Conservation (phyloP, 2,888 invertebrate genomes). For the Thereva unica region DNA sequence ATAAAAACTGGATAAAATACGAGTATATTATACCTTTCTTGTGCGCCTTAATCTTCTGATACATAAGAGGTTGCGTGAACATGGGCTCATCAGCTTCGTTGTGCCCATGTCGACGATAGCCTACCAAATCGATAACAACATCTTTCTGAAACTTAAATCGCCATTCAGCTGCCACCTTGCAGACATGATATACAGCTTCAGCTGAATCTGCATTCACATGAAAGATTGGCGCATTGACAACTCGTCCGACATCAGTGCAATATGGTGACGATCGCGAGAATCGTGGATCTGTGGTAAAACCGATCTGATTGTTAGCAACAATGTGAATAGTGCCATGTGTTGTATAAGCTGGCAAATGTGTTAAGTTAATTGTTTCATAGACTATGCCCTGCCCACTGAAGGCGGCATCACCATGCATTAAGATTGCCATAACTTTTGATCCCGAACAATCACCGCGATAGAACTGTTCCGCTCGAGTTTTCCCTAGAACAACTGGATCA, state of each 20-base stretch:
- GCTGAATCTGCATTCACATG: slow-evolving; percentile 95
- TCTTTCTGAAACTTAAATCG: slow-evolving; percentile 85
- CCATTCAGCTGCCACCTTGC: slow-evolving; percentile 88
- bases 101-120: slow-evolving; percentile 87
- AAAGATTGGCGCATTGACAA: slow-evolving; percentile 89
- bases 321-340: slow-evolving; percentile 69
- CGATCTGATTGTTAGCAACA: slow-evolving; percentile 78
- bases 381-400: slow-evolving; percentile 70
- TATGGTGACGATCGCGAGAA: slow-evolving; percentile 85
- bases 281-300: slow-evolving; percentile 90
- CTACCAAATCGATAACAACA: slow-evolving; percentile 80
- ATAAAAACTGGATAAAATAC: neutral
- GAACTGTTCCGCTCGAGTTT: slow-evolving; percentile 84
- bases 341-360: slow-evolving; percentile 66
- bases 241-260: slow-evolving; percentile 87
- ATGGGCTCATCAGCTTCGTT: slow-evolving; percentile 94
- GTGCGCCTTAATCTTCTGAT: slow-evolving; percentile 77
- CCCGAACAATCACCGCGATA: slow-evolving; percentile 77
- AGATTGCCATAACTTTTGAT: slow-evolving; percentile 67
- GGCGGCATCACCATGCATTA: slow-evolving; percentile 72
- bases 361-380: slow-evolving; percentile 67
- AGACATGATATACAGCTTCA: slow-evolving; percentile 87
- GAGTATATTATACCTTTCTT: slow-evolving; percentile 59
- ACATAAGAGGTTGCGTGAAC: slow-evolving; percentile 95
- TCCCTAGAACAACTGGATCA: slow-evolving; percentile 85